Conservation (phyloP, 2,797 vertebrate genomes). For the Anableps anableps region DNA sequence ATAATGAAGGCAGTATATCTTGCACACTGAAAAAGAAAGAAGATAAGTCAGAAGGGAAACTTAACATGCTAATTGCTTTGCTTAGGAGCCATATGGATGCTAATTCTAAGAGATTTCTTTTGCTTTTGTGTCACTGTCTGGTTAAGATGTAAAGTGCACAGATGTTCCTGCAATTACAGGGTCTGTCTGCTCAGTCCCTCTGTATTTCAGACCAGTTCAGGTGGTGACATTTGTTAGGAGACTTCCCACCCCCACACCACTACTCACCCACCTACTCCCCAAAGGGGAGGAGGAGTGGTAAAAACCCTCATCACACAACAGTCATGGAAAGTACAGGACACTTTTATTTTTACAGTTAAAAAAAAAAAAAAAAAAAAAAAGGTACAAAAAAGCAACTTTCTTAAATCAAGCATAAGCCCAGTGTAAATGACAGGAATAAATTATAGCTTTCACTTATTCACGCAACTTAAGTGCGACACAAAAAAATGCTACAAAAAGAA, state of each 20-base stretch:
- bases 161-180: constrained; percentile 82
- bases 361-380: constrained; percentile 61
- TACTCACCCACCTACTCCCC: constrained; percentile 19
- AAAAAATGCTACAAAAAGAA: constrained; percentile 61
- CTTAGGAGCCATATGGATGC: constrained; percentile 64
- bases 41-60: constrained; percentile 33
- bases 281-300: constrained; percentile 13
- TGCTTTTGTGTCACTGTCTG: constrained; percentile 61
- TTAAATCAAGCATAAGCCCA: constrained; percentile 66
- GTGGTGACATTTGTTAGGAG: constrained; percentile 76
- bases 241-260: constrained; percentile 4
- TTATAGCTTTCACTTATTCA: constrained; percentile 70
- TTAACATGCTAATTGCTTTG: constrained; percentile 54
- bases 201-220: constrained; percentile 73
- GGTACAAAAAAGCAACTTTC: constrained; percentile 54
- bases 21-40: constrained; percentile 22
- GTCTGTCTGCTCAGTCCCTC: constrained; percentile 49
- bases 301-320: constrained; percentile 40
- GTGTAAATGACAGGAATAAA: constrained; percentile 82
- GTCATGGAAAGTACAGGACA: constrained; percentile 34
- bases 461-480: constrained; percentile 76
- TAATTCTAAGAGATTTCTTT: constrained; percentile 60
- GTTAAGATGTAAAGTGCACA: constrained; percentile 79
- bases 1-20: constrained; percentile 56
- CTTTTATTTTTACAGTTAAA: constrained; percentile 72